Conservation (phyloP, 2,797 vertebrate species). For the Darevskia nairensis region DNA sequence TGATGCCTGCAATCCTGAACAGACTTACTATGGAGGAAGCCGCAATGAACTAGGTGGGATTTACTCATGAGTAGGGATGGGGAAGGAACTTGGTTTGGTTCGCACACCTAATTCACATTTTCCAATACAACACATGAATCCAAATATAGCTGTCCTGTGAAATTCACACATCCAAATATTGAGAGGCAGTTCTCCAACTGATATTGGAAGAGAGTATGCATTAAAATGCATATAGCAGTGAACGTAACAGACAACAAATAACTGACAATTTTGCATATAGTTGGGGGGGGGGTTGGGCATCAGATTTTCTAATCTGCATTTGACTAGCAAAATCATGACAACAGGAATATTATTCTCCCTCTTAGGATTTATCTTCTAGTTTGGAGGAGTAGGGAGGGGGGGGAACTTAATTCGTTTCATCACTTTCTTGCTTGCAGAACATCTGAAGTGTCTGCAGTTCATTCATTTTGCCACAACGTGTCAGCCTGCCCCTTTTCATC, state of each 20-base stretch:
- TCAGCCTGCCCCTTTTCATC: conserved; percentile 54
- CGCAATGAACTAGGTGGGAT: neutral
- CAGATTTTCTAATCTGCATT: neutral
- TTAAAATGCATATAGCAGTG: no score
- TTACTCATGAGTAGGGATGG: neutral
- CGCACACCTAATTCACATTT: no score
- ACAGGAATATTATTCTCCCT: neutral
- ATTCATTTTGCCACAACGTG: conserved; percentile 68
- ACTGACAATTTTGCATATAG: no score
- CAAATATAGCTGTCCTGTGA: no score
- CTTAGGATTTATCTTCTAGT: neutral
- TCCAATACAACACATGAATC: no score
- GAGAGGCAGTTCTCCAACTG: no score
- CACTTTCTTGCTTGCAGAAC: accelerated
- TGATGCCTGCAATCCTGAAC: neutral
- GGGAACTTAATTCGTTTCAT: no score
- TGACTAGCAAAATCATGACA: neutral
- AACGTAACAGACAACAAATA: no score
- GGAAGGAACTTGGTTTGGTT: neutral
- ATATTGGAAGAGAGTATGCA: no score
- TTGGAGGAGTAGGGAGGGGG: neutral
- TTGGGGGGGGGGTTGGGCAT: no score
- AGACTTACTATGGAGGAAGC: neutral
- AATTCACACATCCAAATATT: no score
- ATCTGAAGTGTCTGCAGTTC: conserved; percentile 63